These are phyloP conservation scores for Crossoptilon crossoptilon DNA, from an alignment of 2,797 vertebrate genomes.

Conservation along the genomic window DNA sequence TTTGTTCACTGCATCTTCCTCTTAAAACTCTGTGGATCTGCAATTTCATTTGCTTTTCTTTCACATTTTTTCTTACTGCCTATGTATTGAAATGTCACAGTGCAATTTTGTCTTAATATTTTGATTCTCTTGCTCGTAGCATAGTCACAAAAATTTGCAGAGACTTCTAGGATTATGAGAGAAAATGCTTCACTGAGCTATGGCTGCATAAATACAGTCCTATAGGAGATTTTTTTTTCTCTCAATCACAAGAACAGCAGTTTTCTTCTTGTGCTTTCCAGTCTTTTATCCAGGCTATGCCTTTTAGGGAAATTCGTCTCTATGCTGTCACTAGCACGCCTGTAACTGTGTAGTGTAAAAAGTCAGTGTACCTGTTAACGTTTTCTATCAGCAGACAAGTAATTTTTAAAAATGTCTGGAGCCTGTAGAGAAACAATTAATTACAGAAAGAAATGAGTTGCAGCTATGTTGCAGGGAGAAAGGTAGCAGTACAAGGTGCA, in stretches of 20 bases:
- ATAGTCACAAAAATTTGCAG: background rate
- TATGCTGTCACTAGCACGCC: background rate
- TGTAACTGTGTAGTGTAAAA: background rate
- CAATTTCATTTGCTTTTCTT: background rate
- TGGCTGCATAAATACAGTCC: background rate
- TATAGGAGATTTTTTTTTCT: background rate
- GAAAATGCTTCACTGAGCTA: background rate
- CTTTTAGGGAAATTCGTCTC: background rate
- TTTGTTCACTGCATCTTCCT: background rate
- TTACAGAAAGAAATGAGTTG: background rate
- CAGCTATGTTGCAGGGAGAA: background rate
- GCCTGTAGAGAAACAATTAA: background rate
- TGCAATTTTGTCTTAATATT: slow-evolving; percentile 16
- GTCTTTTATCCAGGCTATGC: background rate
- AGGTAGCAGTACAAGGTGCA: background rate
- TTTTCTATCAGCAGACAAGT: background rate
- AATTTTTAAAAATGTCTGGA: background rate
- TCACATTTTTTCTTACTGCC: background rate
- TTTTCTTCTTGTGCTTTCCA: background rate
- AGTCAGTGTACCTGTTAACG: background rate
- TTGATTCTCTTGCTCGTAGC: background rate
- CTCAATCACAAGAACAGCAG: background rate
- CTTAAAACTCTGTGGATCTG: background rate
- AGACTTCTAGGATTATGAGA: background rate
- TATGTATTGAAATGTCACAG: background rate